Conservation (phyloP, 2,113 vertebrate species). For the Serinus canaria region DNA sequence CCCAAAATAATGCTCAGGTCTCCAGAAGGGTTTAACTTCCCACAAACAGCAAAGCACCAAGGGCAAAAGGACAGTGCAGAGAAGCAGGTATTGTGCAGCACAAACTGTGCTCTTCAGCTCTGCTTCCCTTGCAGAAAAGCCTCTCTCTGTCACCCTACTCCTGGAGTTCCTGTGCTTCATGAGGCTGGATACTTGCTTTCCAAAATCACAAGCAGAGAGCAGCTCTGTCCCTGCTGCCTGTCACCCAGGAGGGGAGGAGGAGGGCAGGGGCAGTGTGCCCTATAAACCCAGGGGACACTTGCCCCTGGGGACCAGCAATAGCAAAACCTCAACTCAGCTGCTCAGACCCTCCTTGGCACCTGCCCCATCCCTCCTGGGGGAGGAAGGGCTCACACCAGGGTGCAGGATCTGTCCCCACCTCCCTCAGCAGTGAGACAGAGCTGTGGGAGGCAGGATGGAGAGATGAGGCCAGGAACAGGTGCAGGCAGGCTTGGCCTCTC, state of each 20-base stretch:
- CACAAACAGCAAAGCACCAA: background rate
- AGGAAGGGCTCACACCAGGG: background rate
- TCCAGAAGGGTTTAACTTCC: background rate
- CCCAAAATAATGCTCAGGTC: background rate
- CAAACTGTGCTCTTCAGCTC: background rate
- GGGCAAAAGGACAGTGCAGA: constrained; percentile 6
- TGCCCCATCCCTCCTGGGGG: background rate
- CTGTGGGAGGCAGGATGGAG: background rate
- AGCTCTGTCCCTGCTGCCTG: background rate
- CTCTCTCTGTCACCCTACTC: background rate
- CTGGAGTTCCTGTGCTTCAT: background rate
- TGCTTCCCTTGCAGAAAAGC: background rate
- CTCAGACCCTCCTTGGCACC: background rate
- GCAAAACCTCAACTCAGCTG: background rate
- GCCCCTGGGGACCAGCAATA: background rate
- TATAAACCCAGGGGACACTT: background rate
- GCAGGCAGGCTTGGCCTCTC: background rate
- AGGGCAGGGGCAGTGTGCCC: background rate
- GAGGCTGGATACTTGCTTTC: background rate
- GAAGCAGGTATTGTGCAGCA: background rate
- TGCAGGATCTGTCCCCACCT: background rate
- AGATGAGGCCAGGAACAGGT: background rate
- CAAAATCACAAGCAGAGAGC: background rate
- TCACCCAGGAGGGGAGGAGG: background rate
- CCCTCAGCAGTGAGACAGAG: background rate